Evolutionary conservation across 2,797 vertebrate species (phyloP).

Genomic region (Clarias pachynema): DNA sequence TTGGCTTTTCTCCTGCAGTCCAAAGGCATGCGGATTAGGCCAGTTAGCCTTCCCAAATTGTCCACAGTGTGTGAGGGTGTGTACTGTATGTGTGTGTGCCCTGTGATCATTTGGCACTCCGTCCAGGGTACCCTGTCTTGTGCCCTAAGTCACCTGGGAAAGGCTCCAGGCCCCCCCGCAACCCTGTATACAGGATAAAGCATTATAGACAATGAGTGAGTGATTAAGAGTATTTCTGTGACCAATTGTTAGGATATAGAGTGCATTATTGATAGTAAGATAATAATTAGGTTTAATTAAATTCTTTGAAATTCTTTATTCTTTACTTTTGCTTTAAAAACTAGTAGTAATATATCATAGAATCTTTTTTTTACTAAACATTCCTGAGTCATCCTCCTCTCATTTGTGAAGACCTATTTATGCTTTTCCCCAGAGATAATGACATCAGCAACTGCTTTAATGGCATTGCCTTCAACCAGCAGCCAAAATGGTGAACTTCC

Average conservation of each 20-base stretch:
- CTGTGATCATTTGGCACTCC: no score
- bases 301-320: not conserved
- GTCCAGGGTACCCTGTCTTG: no score
- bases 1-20: no score
- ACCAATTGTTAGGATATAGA: not conserved
- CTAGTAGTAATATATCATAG: not conserved
- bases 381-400: conserved; percentile 16
- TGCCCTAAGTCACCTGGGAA: no score
- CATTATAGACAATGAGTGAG: no score
- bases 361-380: conserved; percentile 12
- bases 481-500: conserved; percentile 30
- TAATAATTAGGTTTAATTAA: not conserved
- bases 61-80: no score
- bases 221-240: not conserved
- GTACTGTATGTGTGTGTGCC: no score
- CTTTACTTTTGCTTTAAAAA: conserved; percentile 10
- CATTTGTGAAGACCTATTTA: conserved; percentile 35
- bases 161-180: no score
- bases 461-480: conserved; percentile 30
- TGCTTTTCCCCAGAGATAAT: conserved; percentile 37
- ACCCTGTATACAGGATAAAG: no score
- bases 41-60: no score
- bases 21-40: no score
- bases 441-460: conserved; percentile 11
- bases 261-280: not conserved